phyloP scores from a whole-genome alignment of 2,113 vertebrate species.

The Pollachius pollachius region DNA sequence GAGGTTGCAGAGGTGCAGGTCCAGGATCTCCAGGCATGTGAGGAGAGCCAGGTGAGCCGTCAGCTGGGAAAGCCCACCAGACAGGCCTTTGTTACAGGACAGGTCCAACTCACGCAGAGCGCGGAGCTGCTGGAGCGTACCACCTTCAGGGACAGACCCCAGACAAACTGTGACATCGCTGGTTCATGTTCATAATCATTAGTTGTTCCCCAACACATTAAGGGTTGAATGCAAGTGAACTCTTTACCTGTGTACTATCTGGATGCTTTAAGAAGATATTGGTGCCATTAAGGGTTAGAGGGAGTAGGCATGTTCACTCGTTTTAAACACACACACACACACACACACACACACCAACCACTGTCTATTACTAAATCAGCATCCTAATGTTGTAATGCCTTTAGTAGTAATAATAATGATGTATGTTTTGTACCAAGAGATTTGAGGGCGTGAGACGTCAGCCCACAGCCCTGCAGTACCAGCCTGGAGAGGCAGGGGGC shows the following conservation, averaged over 20 bases:
- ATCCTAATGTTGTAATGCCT: not conserved
- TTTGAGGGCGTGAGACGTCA: constrained; percentile 67
- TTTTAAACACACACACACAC: too few relatives aligned
- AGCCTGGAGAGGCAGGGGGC: constrained; percentile 70
- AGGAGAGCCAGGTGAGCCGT: constrained; percentile 67
- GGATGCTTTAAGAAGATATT: too few relatives aligned
- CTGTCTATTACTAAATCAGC: too few relatives aligned
- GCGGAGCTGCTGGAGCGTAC: constrained; percentile 68
- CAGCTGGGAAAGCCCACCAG: constrained; percentile 72
- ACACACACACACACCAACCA: too few relatives aligned
- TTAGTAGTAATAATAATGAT: not conserved
- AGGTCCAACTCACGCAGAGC: constrained; percentile 78
- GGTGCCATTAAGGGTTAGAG: too few relatives aligned
- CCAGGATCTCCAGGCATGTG: constrained; percentile 75
- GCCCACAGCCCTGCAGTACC: constrained; percentile 80
- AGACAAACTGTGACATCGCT: not conserved
- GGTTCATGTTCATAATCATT: not conserved
- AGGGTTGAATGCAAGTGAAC: too few relatives aligned
- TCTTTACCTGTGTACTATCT: too few relatives aligned
- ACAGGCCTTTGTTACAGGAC: constrained; percentile 79
- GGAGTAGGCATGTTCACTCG: too few relatives aligned
- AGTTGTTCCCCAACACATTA: too few relatives aligned
- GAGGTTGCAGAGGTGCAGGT: constrained; percentile 81
- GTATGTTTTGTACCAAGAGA: constrained; percentile 71
- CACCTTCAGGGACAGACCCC: constrained; percentile 59